These are phyloP conservation scores for Battus philenor DNA, from an alignment of 1,140 invertebrate genomes.

Conservation along the genomic window DNA sequence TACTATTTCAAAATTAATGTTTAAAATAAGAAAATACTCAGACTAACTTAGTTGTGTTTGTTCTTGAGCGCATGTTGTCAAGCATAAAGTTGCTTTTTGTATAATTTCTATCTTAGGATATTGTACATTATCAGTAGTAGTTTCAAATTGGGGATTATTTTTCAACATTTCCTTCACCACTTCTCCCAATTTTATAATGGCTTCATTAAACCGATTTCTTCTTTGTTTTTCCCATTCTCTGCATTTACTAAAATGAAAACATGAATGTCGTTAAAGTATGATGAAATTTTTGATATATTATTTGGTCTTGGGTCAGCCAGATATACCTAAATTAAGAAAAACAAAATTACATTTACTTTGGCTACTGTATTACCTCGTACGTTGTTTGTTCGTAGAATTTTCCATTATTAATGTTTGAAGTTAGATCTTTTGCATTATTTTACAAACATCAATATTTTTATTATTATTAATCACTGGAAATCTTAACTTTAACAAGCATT, in stretches of 20 bases:
- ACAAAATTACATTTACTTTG: too few species aligned
- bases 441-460: too few species aligned
- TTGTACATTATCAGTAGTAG: conserved; percentile 43
- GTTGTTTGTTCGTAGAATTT: conserved; percentile 29
- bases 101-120: conserved; percentile 66
- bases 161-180: conserved; percentile 51
- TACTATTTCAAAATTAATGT: too few species aligned
- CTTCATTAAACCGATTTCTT: conserved; percentile 64
- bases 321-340: too few species aligned
- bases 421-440: too few species aligned
- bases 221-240: conserved; percentile 63
- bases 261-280: too few species aligned
- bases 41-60: conserved; percentile 56
- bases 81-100: conserved; percentile 58
- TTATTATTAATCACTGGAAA: too few species aligned
- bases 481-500: too few species aligned
- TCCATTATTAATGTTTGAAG: too few species aligned
- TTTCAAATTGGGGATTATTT: conserved; percentile 31
- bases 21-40: conserved; percentile 30
- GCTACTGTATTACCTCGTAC: too few species aligned
- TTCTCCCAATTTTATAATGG: conserved; percentile 56
- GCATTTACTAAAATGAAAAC: conserved; percentile 48
- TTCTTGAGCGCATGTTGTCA: conserved; percentile 48
- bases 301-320: too few species aligned
- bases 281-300: too few species aligned